A percentile compares a stretch with the other conserved stretches of the same genome.
Evolutionary conservation across 2,797 vertebrate species (phyloP).

Genomic region (Scolopax rusticola): DNA sequence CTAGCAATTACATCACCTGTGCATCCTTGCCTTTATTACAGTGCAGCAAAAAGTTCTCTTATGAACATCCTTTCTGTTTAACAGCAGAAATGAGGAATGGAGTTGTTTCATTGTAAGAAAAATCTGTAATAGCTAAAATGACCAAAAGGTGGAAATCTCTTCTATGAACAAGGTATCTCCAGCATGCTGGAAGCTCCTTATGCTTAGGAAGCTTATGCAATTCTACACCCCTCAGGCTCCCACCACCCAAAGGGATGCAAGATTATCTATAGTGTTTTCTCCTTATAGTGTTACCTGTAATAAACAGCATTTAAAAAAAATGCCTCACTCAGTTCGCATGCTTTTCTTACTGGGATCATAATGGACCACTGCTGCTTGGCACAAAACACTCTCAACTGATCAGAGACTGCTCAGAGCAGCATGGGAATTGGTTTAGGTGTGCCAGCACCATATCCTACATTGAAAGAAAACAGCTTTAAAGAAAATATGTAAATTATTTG

Average conservation of each 20-base stretch:
- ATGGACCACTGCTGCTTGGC: fast-evolving
- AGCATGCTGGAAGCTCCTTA: not conserved
- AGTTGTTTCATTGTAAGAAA: not conserved
- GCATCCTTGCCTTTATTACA: not conserved
- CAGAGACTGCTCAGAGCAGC: not conserved
- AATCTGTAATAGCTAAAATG: not conserved
- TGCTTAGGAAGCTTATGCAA: not conserved
- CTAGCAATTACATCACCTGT: not conserved
- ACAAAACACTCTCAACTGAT: not conserved
- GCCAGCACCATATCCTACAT: not conserved
- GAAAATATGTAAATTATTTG: not conserved
- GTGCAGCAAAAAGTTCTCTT: not conserved
- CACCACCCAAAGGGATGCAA: not conserved
- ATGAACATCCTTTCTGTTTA: not conserved
- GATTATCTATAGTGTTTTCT: not conserved
- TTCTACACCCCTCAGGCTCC: not conserved
- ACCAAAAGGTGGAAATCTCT: not conserved
- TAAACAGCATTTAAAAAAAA: not conserved
- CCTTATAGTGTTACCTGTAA: not conserved
- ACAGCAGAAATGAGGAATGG: not conserved
- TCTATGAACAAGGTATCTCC: not conserved
- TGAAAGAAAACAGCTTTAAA: not conserved
- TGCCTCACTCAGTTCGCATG: not conserved
- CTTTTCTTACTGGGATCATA: not conserved
- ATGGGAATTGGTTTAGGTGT: not conserved